These are phyloP conservation scores for Nothocercus julius DNA, from an alignment of 2,113 vertebrate species.

Conservation along the genomic window DNA sequence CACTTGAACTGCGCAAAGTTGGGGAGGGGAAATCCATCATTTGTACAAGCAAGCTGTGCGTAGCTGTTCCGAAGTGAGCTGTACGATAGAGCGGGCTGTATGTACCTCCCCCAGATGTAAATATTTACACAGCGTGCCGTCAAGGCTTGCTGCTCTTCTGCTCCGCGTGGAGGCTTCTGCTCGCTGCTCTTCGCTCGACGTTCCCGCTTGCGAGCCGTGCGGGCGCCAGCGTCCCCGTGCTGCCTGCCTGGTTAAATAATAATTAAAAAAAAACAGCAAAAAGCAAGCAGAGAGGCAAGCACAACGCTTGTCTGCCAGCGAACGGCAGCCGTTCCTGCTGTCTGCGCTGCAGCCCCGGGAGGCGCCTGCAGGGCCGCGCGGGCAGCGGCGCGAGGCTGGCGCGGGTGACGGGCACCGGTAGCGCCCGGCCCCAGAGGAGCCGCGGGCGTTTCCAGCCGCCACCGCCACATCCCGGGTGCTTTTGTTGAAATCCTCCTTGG, in stretches of 20 bases:
- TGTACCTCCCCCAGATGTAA: constrained; percentile 85
- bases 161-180: constrained; percentile 72
- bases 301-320: constrained; percentile 82
- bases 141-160: constrained; percentile 75
- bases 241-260: constrained; percentile 88
- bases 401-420: too few relatives aligned
- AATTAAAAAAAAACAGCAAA: constrained; percentile 66
- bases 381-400: too few relatives aligned
- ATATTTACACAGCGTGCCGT: constrained; percentile 87
- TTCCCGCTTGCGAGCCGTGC: constrained; percentile 81
- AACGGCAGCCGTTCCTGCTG: neutral
- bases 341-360: neutral
- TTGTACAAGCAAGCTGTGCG: constrained; percentile 79
- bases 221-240: constrained; percentile 84
- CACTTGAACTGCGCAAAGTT: constrained; percentile 50
- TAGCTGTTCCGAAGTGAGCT: constrained; percentile 74
- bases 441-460: too few relatives aligned
- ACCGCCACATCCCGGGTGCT: too few relatives aligned
- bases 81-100: constrained; percentile 82
- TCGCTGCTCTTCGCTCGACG: constrained; percentile 79
- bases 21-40: constrained; percentile 26
- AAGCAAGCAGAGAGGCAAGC: neutral
- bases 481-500: neutral
- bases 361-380: accelerated
- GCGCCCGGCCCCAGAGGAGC: too few relatives aligned